Conservation (phyloP, 2,113 vertebrate species). For the Ivindomyrus marchei region DNA sequence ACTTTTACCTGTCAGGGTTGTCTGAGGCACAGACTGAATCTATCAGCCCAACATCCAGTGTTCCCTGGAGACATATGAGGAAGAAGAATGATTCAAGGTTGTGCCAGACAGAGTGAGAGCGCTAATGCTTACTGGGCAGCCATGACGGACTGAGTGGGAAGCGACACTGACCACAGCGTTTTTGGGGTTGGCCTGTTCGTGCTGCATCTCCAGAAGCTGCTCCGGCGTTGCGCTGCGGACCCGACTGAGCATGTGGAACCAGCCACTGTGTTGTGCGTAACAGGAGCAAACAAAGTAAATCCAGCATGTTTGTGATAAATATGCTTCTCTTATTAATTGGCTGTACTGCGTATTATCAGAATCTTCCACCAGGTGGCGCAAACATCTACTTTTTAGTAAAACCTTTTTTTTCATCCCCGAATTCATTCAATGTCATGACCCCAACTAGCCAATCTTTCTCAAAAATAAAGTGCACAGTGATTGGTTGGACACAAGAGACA, state of each 20-base stretch:
- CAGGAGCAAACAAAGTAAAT: background rate
- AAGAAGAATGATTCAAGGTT: background rate
- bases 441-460: background rate
- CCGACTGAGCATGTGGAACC: conserved; percentile 82
- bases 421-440: background rate
- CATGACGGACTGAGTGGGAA: background rate
- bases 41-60: conserved; percentile 82
- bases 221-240: conserved; percentile 77
- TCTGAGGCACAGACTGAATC: conserved; percentile 90
- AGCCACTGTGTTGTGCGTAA: conserved; percentile 60
- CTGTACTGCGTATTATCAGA: background rate
- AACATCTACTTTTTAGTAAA: background rate
- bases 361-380: background rate
- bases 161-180: conserved; percentile 80
- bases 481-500: background rate
- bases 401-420: background rate
- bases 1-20: conserved; percentile 78
- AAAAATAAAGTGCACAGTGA: background rate
- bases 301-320: background rate
- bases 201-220: conserved; percentile 84
- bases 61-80: conserved; percentile 60
- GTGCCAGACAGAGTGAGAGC: background rate
- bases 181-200: conserved; percentile 89
- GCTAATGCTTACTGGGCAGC: background rate
- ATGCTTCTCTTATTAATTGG: background rate